Evolutionary conservation across 2,113 vertebrate species (phyloP).

Genomic region (Anguilla japonica): DNA sequence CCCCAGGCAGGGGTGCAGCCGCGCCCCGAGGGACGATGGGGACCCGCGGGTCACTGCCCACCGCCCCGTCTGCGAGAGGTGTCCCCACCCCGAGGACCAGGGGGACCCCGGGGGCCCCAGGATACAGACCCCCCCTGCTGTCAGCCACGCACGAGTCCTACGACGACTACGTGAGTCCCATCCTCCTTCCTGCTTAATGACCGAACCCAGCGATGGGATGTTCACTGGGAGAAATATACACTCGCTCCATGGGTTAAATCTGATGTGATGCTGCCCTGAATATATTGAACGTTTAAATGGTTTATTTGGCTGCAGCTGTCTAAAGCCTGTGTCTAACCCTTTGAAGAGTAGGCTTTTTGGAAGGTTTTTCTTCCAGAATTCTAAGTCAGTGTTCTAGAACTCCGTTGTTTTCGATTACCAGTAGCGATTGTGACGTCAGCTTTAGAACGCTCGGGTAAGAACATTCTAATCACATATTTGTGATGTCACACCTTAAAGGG

Average conservation of each 20-base stretch:
- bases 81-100: slow-evolving; percentile 75
- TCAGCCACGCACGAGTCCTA: slow-evolving; percentile 83
- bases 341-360: too few species aligned
- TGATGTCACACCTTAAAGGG: background rate
- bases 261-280: too few species aligned
- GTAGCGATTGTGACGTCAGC: too few species aligned
- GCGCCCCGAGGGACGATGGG: slow-evolving; percentile 78
- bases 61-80: slow-evolving; percentile 75
- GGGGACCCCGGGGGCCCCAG: slow-evolving; percentile 70
- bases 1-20: slow-evolving; percentile 80
- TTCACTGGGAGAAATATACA: background rate
- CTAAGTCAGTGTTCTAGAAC: too few species aligned
- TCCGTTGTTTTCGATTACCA: too few species aligned
- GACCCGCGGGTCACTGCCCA: slow-evolving; percentile 76
- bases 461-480: too few species aligned
- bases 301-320: too few species aligned
- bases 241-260: too few species aligned
- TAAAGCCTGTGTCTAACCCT: too few species aligned
- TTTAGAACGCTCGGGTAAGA: too few species aligned
- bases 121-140: slow-evolving; percentile 80
- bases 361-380: too few species aligned
- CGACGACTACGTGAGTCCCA: slow-evolving; percentile 92
- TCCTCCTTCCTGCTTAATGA: slow-evolving; percentile 36
- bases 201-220: background rate
- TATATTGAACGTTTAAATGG: too few species aligned